Base-by-base conservation (phyloP, 2,888 invertebrate genomes). In the Brassicogethes aeneus region DNA sequence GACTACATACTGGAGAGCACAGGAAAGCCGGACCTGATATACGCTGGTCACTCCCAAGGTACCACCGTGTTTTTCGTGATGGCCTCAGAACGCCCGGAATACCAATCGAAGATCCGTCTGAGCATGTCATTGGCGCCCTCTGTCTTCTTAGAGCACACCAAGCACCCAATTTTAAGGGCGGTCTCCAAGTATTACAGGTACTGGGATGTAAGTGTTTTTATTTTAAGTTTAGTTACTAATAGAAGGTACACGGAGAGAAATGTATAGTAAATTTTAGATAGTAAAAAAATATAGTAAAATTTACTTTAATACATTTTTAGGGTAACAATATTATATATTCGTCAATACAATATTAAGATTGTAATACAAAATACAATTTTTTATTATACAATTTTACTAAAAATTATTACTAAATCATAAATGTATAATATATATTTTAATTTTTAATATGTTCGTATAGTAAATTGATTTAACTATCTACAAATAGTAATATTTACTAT, bases 21-120 rank as follows among this genome's bases (percentile, higher is more conserved):
- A 0, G 72, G 73, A 0, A 68, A 73, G 15, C 45, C 71, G 0
- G 69, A 77, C 37, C 55, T 91, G 0, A 79, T 80, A 51, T 89
- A 85, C 57, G 65, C 85, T 1, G 90, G 88, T 0, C 85, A 88
- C 58, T 89, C 87, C 0, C 77, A 78, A 59, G 88, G 86, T 2
- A 77, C 80, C 0, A 79, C 80, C 1, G 54, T 68, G 1, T 80
- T 80, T 58, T 82, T 74, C 56, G 77, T 80, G 0, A 71, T 81
- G 75, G 69, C 70, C 16, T 72, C 77, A 1, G 68, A 76, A 38
- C 64, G 68, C 5, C 79, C 81, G 0, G 73, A 75, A 17, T 81
- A 80, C 51, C 79, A 80, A 56, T 55, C 66, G 0, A 82, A 80
- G 60, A 71, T 85, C 1, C 69, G 70, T 38, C 69, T 76, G 0